Conservation (phyloP, 2,113 vertebrate species). For the Rhizomys pruinosus region DNA sequence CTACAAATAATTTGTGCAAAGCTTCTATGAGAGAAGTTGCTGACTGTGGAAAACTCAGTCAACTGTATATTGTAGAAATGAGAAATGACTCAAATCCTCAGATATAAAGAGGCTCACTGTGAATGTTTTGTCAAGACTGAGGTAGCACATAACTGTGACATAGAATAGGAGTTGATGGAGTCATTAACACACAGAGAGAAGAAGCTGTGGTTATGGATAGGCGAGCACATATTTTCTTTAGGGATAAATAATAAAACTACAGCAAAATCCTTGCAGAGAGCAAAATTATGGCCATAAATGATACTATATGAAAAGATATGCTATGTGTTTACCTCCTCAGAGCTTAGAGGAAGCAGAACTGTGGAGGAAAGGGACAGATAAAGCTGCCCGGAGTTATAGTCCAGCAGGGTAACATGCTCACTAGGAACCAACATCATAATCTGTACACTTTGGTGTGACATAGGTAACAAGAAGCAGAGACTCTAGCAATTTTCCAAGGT, state of each 20-base stretch:
- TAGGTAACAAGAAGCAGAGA: not conserved
- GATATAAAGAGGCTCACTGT: not conserved
- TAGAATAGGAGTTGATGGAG: not conserved
- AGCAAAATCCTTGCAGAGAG: not conserved
- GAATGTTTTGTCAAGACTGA: not conserved
- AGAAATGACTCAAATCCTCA: not conserved
- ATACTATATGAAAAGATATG: not conserved
- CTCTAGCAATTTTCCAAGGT: not conserved
- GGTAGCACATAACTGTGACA: too few relatives aligned
- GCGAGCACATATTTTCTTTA: not conserved
- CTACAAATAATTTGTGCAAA: not conserved
- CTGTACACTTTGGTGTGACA: not conserved
- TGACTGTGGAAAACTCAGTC: not conserved
- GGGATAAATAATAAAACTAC: not conserved
- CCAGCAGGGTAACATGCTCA: not conserved
- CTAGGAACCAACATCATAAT: not conserved
- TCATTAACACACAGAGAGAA: not conserved
- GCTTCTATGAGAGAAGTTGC: not conserved
- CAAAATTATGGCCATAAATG: not conserved
- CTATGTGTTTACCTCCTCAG: fast-evolving
- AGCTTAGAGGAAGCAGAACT: not conserved
- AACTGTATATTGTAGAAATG: not conserved
- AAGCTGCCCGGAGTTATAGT: not conserved
- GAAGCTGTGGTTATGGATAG: not conserved
- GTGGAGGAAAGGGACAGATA: not conserved